Evolutionary conservation across 2,888 invertebrate species (phyloP), one percentile per base, ranked within the genome.

Genomic region (Scotopteryx bipunctaria): DNA sequence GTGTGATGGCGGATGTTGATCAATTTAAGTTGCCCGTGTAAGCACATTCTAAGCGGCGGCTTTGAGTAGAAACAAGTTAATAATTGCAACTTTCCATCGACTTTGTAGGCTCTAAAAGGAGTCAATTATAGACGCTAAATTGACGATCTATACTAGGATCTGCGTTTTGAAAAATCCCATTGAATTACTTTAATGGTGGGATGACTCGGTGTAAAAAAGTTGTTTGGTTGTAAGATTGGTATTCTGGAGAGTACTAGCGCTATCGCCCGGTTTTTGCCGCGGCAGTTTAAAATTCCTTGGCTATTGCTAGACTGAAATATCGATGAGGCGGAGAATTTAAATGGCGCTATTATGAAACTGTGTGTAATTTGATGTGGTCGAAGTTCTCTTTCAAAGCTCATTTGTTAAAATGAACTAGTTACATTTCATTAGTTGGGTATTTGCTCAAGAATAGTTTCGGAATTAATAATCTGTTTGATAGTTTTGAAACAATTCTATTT

Each of bases 131-230:
- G 51, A 60, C 63, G 54, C 44, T 62, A 56, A 56, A 60, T 60
- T 64, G 63, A 59, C 54, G 50, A 48, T 47, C 51, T 54, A 55
- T 56, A 49, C 53, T 42, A 46, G 51, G 51, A 52, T 45, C 27
- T 40, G 57, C 59, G 67, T 66, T 71, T 72, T 65, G 66, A 80
- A 74, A 71, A 76, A 81, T 76, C 66, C 77, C 55, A 79, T 82
- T 81, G 76, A 80, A 79, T 78, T 77, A 64, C 78, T 67, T 73
- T 74, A 77, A 80, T 75, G 82, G 78, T 63, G 69, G 64, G 66
- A 73, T 73, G 66, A 67, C 49, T 52, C 56, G 45, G 59, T 52
- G 48, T 36, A 63, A 78, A 80, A 78, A 80, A 76, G 66, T 71
- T 49, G 74, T 69, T 69, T 68, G 54, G 52, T 62, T 56, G 63